Conservation (phyloP, 2,888 invertebrate species). For the Ferrisia virgata region DNA sequence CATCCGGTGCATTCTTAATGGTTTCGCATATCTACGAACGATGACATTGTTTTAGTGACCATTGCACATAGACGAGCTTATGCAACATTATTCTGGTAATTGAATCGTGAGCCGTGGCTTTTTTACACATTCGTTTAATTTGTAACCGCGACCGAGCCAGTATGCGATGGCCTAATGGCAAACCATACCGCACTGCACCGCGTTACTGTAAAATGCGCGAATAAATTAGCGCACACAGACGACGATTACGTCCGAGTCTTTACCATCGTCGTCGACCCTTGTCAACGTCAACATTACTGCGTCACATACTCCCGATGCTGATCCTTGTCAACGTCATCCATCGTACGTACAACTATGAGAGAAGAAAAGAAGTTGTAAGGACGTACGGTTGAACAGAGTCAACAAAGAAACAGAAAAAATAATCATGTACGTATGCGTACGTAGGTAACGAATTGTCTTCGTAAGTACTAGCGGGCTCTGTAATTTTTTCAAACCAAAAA, state of each 20-base stretch:
- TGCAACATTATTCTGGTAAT: neutral
- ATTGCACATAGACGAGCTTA: neutral
- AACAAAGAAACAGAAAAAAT: too few relatives aligned
- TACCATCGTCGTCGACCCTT: neutral
- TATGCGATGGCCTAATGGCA: too few relatives aligned
- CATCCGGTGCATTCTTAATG: too few relatives aligned
- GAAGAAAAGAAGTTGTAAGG: too few relatives aligned
- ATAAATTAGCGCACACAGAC: neutral
- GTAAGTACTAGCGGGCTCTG: too few relatives aligned
- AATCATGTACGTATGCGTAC: too few relatives aligned
- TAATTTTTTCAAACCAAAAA: too few relatives aligned
- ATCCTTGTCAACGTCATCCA: conserved; percentile 1
- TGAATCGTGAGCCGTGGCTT: neutral
- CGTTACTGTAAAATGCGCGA: neutral
- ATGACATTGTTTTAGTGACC: neutral
- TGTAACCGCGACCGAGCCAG: neutral
- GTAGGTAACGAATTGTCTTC: too few relatives aligned
- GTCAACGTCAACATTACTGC: neutral
- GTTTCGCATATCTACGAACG: too few relatives aligned
- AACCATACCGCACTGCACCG: too few relatives aligned
- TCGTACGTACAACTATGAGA: too few relatives aligned
- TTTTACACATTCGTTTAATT: conserved; percentile 4
- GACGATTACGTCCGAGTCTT: neutral
- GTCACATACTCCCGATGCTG: neutral
- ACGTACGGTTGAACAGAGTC: too few relatives aligned